Base-by-base conservation (phyloP, 2,797 vertebrate species). In the Propithecus deckenii region DNA sequence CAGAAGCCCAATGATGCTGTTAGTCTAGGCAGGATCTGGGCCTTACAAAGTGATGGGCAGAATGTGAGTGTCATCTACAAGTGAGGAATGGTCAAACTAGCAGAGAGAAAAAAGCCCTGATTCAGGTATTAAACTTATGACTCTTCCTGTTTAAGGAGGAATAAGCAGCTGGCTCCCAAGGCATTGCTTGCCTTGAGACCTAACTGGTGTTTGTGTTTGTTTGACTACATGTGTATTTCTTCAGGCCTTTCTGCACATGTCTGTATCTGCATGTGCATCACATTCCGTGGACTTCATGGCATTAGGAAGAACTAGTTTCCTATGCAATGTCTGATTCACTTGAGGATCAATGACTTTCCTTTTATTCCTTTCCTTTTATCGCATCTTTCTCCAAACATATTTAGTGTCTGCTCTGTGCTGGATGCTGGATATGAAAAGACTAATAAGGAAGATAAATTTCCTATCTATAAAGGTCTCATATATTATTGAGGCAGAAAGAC, bases 241-340 rank as follows among this genome's bases (percentile, higher is more conserved):
- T 18, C 11, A 86, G 17, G 38, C 80, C 38, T 87, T 25, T 94
- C 25, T 89, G 28, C 61, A 52, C 46, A 30, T 76, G 35, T 90
- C 55, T 88, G 32, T 71, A 41, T 78, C 76, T 81, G 46, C 28
- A 48, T n/a, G 32, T n/a, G 22, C 4, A 7, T 85, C 18, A 22
- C 22, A n/a, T 86, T 90, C 38, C 57, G 8, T 84, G 43, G 92
- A 25, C 55, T 52, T 74, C 35, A 74, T 72, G 43, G 28, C 46
- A 59, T 55, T 76, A 90, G 75, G 67, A 91, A 92, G 55, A 83
- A n/a, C 35, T 96, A 48, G 65, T 80, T 96, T 89, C 65, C 80
- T 67, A 3, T 28, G 23, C 25, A 79, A 3, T 86, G 38, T 74
- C 78, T 83, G 50, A 69, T 89, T 91, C 11, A 55, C 30, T 50